Conservation (phyloP, 2,888 invertebrate genomes). For the Frankliniella intonsa region DNA sequence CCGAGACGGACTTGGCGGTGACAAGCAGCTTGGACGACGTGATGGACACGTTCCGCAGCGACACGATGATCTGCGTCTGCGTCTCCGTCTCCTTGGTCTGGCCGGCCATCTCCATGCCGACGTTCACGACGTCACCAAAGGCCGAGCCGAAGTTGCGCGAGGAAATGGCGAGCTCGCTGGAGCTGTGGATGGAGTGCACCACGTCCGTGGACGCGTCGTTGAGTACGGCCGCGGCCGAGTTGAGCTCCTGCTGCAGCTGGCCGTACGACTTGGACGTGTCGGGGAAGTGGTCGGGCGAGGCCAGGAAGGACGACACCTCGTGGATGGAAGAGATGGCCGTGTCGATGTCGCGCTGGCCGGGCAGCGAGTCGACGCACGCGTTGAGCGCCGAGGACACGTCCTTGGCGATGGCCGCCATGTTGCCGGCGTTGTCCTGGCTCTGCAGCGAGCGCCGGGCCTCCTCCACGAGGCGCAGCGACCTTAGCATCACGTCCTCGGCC, state of each 20-base stretch:
- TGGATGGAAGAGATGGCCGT: constrained; percentile 77
- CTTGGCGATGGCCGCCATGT: constrained; percentile 69
- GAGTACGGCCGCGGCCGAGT: constrained; percentile 74
- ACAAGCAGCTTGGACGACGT: constrained; percentile 79
- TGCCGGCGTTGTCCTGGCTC: constrained; percentile 52
- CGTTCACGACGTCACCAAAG: constrained; percentile 70
- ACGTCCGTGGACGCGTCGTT: constrained; percentile 81
- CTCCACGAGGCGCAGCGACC: constrained; percentile 71
- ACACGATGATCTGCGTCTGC: constrained; percentile 76
- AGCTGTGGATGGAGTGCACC: constrained; percentile 66
- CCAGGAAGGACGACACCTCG: constrained; percentile 53
- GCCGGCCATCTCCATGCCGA: constrained; percentile 80
- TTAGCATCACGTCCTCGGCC: constrained; percentile 74
- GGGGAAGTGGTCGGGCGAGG: constrained; percentile 56
- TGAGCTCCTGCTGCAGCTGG: constrained; percentile 80
- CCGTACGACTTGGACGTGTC: constrained; percentile 66
- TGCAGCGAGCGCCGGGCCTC: constrained; percentile 74
- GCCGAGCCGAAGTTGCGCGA: constrained; percentile 74
- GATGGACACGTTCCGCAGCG: constrained; percentile 80
- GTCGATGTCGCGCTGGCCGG: constrained; percentile 93
- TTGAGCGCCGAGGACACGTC: constrained; percentile 62
- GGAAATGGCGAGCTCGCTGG: constrained; percentile 58
- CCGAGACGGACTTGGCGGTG: constrained; percentile 83
- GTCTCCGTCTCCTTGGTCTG: constrained; percentile 71
- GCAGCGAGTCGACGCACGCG: constrained; percentile 75